Conservation (phyloP, 2,113 vertebrate genomes). For the Brienomyrus longianalis region DNA sequence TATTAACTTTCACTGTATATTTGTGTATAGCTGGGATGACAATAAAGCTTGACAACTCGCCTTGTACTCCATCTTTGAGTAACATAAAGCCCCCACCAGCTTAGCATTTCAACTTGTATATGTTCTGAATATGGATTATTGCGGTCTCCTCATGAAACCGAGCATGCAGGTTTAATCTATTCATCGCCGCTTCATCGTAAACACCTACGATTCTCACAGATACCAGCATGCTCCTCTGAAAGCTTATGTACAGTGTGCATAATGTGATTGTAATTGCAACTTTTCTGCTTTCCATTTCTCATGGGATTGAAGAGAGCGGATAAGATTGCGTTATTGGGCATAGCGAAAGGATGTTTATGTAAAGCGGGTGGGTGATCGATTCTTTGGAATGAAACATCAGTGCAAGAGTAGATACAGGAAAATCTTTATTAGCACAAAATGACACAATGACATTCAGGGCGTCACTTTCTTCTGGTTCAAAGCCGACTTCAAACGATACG, state of each 20-base stretch:
- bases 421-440: background rate
- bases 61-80: background rate
- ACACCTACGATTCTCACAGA: background rate
- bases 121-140: background rate
- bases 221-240: background rate
- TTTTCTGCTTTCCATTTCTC: background rate
- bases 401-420: background rate
- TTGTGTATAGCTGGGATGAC: background rate
- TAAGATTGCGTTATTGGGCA: background rate
- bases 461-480: background rate
- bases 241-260: no score
- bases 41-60: background rate
- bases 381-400: conserved; percentile 3
- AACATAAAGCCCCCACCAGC: background rate
- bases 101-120: background rate
- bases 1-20: background rate
- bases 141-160: background rate
- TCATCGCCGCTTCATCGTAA: background rate
- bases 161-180: background rate
- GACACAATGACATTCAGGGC: background rate
- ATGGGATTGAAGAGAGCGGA: background rate
- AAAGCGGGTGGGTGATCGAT: background rate
- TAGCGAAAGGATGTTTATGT: background rate
- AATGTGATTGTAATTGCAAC: background rate
- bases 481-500: background rate